Base-by-base conservation (phyloP, 2,888 invertebrate genomes). In the Gonocerus acuteangulatus region DNA sequence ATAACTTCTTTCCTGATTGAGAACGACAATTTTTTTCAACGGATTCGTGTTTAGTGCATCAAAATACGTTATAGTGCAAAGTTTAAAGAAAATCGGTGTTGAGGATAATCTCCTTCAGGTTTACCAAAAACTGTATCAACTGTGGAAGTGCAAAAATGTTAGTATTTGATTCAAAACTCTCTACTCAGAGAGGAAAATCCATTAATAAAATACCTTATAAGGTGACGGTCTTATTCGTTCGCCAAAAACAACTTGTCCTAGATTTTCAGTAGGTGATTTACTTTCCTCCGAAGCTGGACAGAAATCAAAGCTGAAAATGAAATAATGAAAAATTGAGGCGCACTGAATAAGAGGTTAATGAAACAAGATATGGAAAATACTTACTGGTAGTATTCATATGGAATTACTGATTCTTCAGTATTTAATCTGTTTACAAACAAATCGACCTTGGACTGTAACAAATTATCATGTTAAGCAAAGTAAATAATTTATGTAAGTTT, bases 181-280 rank as follows among this genome's bases (percentile, higher is more conserved):
- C n/a, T n/a, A n/a, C n/a, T n/a, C n/a, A n/a, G n/a, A n/a, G n/a
- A n/a, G n/a, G n/a, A n/a, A n/a, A n/a, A n/a, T n/a, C n/a, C n/a
- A n/a, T n/a, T n/a, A n/a, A n/a, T n/a, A n/a, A n/a, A 67, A 68
- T 72, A 96, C 87, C 74, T 86, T 83, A 71, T 97, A 99, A 0
- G 88, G 89, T 56, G 96, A 95, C 0, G 95, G 90, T 58, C 95
- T 80, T 72, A 99, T 97, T 71, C 99, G 80, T 77, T 99, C 97
- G n/a, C 99, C 99, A 74, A 99, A 97, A 0, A 99, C 91, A 39
- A 99, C 96, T 78, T 99, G 99, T 1, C 99, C 99, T 57, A 99
- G 82, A 72, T 99, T 99, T 76, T 99, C 99, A 1, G 92, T 92
- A 0, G 96, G 96, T 0, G 94, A 92, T 69, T 86, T 82, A 23